A percentile compares a stretch with the other conserved stretches of the same genome.
phyloP scores from a whole-genome alignment of 2,113 vertebrate genomes.

The Campylorhamphus procurvoides region DNA sequence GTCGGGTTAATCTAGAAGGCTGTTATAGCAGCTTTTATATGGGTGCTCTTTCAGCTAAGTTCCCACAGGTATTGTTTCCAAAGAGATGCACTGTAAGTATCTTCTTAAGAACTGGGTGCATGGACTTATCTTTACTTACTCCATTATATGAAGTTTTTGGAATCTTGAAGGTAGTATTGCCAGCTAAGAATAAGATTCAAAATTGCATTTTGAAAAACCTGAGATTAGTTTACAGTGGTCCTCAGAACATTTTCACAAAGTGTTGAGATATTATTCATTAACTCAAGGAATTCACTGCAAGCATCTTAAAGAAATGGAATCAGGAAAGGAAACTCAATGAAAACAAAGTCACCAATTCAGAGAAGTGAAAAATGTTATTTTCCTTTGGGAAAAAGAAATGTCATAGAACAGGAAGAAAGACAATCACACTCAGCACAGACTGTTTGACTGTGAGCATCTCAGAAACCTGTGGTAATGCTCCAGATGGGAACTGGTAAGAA shows the following conservation, averaged over 20 bases:
- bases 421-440: not conserved
- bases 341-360: not conserved
- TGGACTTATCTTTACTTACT: not conserved
- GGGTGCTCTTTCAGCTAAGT: not conserved
- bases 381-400: not conserved
- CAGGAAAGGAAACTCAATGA: not conserved
- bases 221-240: not conserved
- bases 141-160: not conserved
- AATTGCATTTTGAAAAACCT: not conserved
- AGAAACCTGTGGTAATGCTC: not conserved
- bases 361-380: not conserved
- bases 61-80: not conserved
- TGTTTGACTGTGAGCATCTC: not conserved
- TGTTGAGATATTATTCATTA: not conserved
- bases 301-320: not conserved
- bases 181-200: not conserved
- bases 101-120: not conserved
- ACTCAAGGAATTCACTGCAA: not conserved
- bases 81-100: not conserved
- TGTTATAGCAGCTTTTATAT: not conserved
- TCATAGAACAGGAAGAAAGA: not conserved
- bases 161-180: not conserved
- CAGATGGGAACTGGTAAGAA: not conserved
- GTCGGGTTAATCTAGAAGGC: not conserved
- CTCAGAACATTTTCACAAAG: not conserved